A percentile compares a stretch with the other conserved stretches of the same genome.
These are phyloP conservation scores for Drosophila jambulina DNA, from an alignment of 1,140 invertebrate species.

Conservation along the genomic window DNA sequence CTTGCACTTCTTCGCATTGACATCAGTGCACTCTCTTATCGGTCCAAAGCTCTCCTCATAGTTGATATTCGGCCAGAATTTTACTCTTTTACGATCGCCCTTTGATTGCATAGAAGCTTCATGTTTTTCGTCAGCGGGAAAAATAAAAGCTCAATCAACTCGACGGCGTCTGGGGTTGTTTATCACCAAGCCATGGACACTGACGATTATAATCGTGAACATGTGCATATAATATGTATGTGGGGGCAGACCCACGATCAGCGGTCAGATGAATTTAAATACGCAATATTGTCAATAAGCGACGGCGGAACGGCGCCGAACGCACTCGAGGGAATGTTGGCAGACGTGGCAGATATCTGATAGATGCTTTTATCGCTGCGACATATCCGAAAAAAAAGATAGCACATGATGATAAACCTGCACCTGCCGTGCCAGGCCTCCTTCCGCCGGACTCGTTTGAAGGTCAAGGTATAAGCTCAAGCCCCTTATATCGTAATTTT, in stretches of 20 bases:
- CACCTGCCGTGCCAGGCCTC: constrained; percentile 18
- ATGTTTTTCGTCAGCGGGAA: constrained; percentile 31
- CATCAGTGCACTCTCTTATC: constrained; percentile 20
- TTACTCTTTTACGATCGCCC: neutral
- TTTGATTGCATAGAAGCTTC: constrained; percentile 33
- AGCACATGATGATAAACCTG: constrained; percentile 14
- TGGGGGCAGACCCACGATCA: constrained; percentile 34
- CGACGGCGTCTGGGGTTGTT: constrained; percentile 52
- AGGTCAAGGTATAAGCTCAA: constrained; percentile 52
- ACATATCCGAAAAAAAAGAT: constrained; percentile 30
- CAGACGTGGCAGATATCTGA: constrained; percentile 52
- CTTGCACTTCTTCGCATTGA: constrained; percentile 12
- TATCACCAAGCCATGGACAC: constrained; percentile 59
- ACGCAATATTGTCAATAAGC: constrained; percentile 69
- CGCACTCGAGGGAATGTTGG: constrained; percentile 41
- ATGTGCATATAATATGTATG: constrained; percentile 16
- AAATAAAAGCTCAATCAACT: constrained; percentile 47
- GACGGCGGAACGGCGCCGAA: constrained; percentile 43
- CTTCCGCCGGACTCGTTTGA: constrained; percentile 23
- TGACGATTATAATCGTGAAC: constrained; percentile 10
- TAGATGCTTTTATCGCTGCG: constrained; percentile 49
- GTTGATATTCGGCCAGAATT: neutral
- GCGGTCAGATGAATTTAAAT: constrained; percentile 66
- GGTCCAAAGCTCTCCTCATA: constrained; percentile 8
- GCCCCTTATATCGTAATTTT: neutral